phyloP scores from a whole-genome alignment of 2,888 invertebrate genomes.

The Cantharis lateralis region DNA sequence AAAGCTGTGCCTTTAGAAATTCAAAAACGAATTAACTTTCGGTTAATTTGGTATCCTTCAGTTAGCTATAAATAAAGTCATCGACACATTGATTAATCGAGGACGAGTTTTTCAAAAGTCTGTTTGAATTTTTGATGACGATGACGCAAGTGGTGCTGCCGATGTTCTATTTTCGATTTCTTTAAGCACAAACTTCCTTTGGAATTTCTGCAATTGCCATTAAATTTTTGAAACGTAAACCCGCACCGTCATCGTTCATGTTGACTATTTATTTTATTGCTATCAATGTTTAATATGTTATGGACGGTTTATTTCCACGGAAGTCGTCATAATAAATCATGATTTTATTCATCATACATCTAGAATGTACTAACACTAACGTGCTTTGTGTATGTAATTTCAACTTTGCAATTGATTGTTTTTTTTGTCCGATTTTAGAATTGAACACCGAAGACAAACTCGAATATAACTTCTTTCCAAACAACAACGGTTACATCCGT shows the following conservation, averaged over 20 bases:
- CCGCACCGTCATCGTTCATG: background rate
- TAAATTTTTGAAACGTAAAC: background rate
- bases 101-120: background rate
- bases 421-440: constrained; percentile 62
- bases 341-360: background rate
- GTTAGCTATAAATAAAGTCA: background rate
- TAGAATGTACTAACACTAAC: background rate
- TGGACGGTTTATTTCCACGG: background rate
- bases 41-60: background rate
- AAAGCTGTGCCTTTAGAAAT: constrained; percentile 5
- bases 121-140: background rate
- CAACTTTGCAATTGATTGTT: background rate
- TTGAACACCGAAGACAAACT: constrained; percentile 78
- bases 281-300: background rate
- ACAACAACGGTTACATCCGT: constrained; percentile 68
- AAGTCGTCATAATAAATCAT: background rate
- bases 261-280: background rate
- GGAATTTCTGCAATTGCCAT: background rate
- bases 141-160: background rate
- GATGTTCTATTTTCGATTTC: background rate
- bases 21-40: background rate
- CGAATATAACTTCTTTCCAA: constrained; percentile 81
- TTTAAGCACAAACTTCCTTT: background rate
- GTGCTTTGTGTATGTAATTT: background rate
- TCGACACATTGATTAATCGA: background rate